Percentiles rank a stretch among this genome's conserved stretches.
Conservation (phyloP, 2,797 vertebrate genomes). For the Bradypodion pumilum region DNA sequence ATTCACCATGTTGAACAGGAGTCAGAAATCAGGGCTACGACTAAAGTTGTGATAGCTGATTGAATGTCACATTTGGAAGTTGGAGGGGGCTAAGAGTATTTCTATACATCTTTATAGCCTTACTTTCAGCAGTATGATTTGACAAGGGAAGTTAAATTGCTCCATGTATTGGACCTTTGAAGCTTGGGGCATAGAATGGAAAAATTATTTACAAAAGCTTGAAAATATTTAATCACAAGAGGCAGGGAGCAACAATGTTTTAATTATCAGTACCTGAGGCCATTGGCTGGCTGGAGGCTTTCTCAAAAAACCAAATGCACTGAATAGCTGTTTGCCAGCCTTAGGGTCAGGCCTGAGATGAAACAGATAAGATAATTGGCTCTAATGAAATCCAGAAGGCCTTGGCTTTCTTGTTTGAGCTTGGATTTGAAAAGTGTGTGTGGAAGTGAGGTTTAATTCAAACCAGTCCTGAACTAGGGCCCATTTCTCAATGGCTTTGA, state of each 20-base stretch:
- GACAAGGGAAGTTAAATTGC: constrained; percentile 82
- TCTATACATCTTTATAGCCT: constrained; percentile 73
- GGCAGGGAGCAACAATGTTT: constrained; percentile 95
- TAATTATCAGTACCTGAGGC: constrained; percentile 94
- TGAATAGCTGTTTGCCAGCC: constrained; percentile 92
- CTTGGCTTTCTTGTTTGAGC: constrained; percentile 89
- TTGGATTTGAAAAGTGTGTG: constrained; percentile 93
- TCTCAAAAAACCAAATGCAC: constrained; percentile 90
- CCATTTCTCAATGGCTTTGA: constrained; percentile 89
- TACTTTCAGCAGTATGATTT: constrained; percentile 76
- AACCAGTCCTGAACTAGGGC: constrained; percentile 91
- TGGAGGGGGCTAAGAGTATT: constrained; percentile 69
- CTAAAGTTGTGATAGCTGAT: constrained; percentile 70
- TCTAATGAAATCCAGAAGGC: constrained; percentile 99
- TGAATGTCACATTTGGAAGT: constrained; percentile 72
- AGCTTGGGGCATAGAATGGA: constrained; percentile 90
- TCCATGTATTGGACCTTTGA: constrained; percentile 81
- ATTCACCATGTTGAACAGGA: constrained; percentile 72
- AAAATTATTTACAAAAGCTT: constrained; percentile 98
- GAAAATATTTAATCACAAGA: constrained; percentile 98
- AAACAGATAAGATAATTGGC: constrained; percentile 99
- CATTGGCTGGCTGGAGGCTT: constrained; percentile 88
- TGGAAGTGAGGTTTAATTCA: constrained; percentile 96
- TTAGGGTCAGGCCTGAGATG: constrained; percentile 96
- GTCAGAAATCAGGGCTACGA: constrained; percentile 41